Base-by-base conservation (phyloP, 2,113 vertebrate genomes). In the Indri indri region DNA sequence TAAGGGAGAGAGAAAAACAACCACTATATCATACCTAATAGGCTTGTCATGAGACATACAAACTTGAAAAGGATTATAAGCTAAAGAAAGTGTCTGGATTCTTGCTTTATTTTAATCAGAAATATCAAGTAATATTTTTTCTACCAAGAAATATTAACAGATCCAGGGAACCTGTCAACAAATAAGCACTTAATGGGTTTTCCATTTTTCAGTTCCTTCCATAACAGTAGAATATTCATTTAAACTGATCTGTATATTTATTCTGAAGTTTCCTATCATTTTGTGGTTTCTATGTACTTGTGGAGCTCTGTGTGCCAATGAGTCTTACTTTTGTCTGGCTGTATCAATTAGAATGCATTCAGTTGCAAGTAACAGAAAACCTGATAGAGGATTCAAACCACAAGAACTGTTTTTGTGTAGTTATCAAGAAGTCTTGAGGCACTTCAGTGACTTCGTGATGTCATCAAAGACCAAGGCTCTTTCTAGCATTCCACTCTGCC, bases 41-140 rank as follows among this genome's bases (percentile, higher is more conserved):
- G 42, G 42, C 68, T 82, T 25, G 23, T 96, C 47, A 80, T 68
- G 40, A 93, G 12, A 74, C 3, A 80, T 6, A 50, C 16, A 66
- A 27, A 89, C 32, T 88, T 92, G 52, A 63, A 86, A 96, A 96
- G 65, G 13, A 40, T 81, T 74, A 47, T 16, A 50, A 47, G 27
- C 73, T 42, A 47, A 47, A 74, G 71, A 77, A 63, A n/a, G 17
- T 70, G 12, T 32, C 25, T 83, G 8, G 6, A 32, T 77, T 65
- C 71, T 97, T 89, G 20, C 47, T 97, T 96, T 77, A 94, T 54
- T 91, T 95, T 87, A 87, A 88, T 65, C 70, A 16, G 27, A 92
- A 95, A 71, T 90, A 81, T 76, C 79, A 95, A 94, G 25, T 74
- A 68, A 71, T 81, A 10, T 73, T 87, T 95, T 88, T 91, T 80